Evolutionary conservation across 2,113 vertebrate species (phyloP).

Genomic region (Mus pahari): DNA sequence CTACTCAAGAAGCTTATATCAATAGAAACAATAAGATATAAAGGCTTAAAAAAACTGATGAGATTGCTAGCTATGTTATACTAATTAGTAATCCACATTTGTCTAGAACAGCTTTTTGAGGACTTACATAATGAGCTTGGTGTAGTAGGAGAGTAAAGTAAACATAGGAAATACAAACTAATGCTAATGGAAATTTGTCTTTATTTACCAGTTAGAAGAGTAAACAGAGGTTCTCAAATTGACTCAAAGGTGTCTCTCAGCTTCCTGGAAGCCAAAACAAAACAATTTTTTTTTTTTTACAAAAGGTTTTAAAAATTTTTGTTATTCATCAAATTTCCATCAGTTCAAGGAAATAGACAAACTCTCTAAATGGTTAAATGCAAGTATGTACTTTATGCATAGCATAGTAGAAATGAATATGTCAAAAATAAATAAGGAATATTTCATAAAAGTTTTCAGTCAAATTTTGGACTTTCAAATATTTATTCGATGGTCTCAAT

Average conservation of each 20-base stretch:
- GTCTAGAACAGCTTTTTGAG: not conserved
- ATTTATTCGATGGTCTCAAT: not conserved
- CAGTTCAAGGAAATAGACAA: not conserved
- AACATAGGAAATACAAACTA: not conserved
- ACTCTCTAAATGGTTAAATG: not conserved
- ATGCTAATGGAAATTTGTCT: not conserved
- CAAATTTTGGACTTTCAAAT: not conserved
- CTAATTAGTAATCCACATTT: not conserved
- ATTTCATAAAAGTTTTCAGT: not conserved
- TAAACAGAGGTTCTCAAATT: not conserved
- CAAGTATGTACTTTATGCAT: not conserved
- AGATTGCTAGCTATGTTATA: conserved; percentile 10
- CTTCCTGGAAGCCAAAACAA: conserved; percentile 14
- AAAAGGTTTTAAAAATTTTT: not conserved
- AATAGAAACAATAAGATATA: not conserved
- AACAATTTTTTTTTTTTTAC: not conserved
- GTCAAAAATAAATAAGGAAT: conserved; percentile 37
- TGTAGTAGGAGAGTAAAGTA: not conserved
- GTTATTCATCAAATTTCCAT: not conserved
- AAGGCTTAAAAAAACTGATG: conserved; percentile 30
- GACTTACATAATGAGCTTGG: not conserved
- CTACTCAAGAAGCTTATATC: not conserved
- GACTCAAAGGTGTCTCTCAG: not conserved
- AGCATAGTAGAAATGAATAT: not conserved
- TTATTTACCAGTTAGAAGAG: not conserved